phyloP scores from a whole-genome alignment of 2,888 invertebrate species.

The Drosophila borborema region DNA sequence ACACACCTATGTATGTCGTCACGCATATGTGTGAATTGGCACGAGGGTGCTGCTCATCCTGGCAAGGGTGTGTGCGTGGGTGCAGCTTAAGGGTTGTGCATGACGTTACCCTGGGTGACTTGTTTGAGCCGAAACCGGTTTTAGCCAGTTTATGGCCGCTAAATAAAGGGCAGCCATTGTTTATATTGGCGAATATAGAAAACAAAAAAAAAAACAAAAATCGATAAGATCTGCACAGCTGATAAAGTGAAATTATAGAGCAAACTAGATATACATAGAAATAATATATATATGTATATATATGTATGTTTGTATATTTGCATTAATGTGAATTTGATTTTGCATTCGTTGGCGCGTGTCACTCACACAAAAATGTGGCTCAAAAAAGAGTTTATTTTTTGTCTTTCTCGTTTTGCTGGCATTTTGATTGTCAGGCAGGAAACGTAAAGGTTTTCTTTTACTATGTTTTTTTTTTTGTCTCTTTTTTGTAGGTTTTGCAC shows the following conservation, averaged over 20 bases:
- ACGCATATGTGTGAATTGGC: conserved; percentile 15
- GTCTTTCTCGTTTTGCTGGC: conserved; percentile 43
- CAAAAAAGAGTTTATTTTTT: not conserved
- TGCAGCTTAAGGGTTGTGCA: conserved; percentile 20
- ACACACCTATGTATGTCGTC: not conserved
- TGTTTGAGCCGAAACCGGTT: conserved; percentile 61
- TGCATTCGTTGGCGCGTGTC: conserved; percentile 63
- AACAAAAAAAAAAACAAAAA: conserved; percentile 30
- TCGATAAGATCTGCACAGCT: conserved; percentile 65
- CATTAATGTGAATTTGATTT: conserved; percentile 35
- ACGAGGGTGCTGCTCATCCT: conserved; percentile 39
- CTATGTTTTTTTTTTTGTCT: not conserved
- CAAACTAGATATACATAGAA: not conserved
- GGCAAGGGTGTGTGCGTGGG: conserved; percentile 29
- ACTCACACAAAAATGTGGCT: conserved; percentile 28
- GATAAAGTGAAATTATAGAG: conserved; percentile 39
- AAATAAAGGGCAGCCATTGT: conserved; percentile 67
- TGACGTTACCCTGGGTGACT: conserved; percentile 43
- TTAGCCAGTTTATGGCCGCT: conserved; percentile 39
- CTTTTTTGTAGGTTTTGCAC: conserved; percentile 51
- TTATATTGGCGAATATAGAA: conserved; percentile 6
- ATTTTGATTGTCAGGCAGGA: conserved; percentile 71
- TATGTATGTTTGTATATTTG: not conserved
- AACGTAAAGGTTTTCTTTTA: conserved; percentile 44
- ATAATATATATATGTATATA: not conserved